Conservation (phyloP, 2,888 invertebrate genomes). For the Spodoptera exigua region DNA sequence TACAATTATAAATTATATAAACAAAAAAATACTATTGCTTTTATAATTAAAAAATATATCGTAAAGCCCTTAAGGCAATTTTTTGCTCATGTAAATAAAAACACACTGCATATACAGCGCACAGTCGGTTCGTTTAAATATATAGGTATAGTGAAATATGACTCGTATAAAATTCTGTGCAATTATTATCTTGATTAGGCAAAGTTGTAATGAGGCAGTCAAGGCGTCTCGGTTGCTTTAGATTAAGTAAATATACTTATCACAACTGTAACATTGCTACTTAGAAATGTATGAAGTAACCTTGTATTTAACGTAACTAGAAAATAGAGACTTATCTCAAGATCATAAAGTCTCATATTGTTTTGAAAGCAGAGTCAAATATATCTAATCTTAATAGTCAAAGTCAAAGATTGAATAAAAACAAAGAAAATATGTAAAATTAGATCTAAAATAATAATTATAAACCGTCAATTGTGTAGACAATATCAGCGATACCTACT, state of each 20-base stretch:
- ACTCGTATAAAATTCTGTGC: slow-evolving; percentile 7
- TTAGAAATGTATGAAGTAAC: slow-evolving; percentile 35
- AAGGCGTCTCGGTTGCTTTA: slow-evolving; percentile 17
- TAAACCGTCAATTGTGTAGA: slow-evolving; percentile 83
- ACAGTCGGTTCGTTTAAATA: slow-evolving; percentile 13
- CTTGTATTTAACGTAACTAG: slow-evolving; percentile 33
- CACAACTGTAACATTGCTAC: slow-evolving; percentile 27
- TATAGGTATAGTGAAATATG: background rate
- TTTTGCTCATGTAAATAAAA: slow-evolving; percentile 35
- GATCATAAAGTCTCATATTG: slow-evolving; percentile 4
- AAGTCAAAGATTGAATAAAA: slow-evolving; percentile 4
- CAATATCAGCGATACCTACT: slow-evolving; percentile 71
- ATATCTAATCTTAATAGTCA: slow-evolving; percentile 6
- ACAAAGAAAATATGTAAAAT: slow-evolving; percentile 22
- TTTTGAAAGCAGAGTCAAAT: background rate
- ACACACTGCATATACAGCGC: slow-evolving; percentile 17
- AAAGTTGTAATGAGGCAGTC: slow-evolving; percentile 8
- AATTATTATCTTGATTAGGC: slow-evolving; percentile 15
- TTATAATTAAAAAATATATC: too few species aligned
- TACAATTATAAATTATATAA: too few species aligned
- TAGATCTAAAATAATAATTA: slow-evolving; percentile 46
- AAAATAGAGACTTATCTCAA: slow-evolving; percentile 10
- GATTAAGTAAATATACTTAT: slow-evolving; percentile 22
- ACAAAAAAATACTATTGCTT: too few species aligned
- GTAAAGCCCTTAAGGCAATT: background rate